Evolutionary conservation across 2,797 vertebrate species (phyloP).

Genomic region (Pangasius mekongensis): DNA sequence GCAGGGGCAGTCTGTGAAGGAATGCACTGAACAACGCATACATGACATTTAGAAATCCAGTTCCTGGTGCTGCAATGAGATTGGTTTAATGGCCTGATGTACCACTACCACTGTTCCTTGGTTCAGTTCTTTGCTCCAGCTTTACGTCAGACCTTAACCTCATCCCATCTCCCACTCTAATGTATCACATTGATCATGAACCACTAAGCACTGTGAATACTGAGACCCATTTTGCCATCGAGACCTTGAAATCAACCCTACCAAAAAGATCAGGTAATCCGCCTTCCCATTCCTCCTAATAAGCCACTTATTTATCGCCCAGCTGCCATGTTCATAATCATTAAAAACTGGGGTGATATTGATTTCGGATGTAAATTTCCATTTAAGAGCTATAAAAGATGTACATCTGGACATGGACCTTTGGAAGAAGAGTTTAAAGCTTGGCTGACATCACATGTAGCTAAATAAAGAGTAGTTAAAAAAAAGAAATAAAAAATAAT

Average conservation of each 20-base stretch:
- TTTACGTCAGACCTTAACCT: conserved; percentile 17
- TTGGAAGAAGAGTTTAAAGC: conserved; percentile 30
- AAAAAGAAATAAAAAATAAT: not conserved
- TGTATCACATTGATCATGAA: conserved; percentile 46
- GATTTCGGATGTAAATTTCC: conserved; percentile 49
- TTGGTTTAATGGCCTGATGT: not conserved
- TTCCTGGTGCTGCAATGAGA: not conserved
- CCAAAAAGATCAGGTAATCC: conserved; percentile 51
- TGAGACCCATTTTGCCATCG: conserved; percentile 22
- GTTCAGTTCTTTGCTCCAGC: not conserved
- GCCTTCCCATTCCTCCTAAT: conserved; percentile 44
- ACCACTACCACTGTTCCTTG: not conserved
- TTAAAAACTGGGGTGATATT: conserved; percentile 47
- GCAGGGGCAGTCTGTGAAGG: not conserved
- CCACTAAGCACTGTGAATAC: conserved; percentile 27
- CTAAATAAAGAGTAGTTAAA: conserved; percentile 25
- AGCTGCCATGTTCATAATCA: conserved; percentile 43
- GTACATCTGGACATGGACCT: conserved; percentile 35
- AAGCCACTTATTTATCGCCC: conserved; percentile 31
- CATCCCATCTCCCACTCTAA: conserved; percentile 39
- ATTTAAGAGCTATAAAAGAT: conserved; percentile 58
- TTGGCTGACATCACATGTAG: conserved; percentile 28
- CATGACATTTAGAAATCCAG: not conserved
- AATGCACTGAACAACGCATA: not conserved
- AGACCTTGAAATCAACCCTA: conserved; percentile 54